Evolutionary conservation across 37 sponge, comb jelly and placozoan genomes (phyloP).

Genomic region (Cliona cf. orientalis): DNA sequence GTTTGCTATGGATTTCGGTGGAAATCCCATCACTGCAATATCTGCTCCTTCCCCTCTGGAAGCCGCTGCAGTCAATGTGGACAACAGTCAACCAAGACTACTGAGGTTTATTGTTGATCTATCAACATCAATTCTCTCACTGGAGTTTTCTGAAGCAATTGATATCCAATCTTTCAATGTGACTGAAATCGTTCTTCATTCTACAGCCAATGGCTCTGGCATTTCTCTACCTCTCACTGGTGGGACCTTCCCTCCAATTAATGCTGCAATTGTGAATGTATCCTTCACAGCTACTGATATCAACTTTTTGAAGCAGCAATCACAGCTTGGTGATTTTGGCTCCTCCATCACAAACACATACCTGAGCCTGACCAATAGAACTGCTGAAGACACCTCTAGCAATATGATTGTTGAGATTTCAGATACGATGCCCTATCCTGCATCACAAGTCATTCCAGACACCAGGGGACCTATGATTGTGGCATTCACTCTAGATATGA

Average conservation of each 20-base stretch:
- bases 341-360: constrained; percentile 60
- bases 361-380: constrained; percentile 57
- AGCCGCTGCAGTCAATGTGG: constrained; percentile 55
- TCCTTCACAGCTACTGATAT: constrained; percentile 61
- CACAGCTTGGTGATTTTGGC: constrained; percentile 63
- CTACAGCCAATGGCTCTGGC: constrained; percentile 42
- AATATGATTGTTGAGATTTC: constrained; percentile 58
- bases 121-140: constrained; percentile 37
- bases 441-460: constrained; percentile 58
- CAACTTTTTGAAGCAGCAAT: constrained; percentile 63
- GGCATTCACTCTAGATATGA: constrained; percentile 84
- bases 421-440: constrained; percentile 48
- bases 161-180: constrained; percentile 60
- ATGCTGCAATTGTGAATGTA: constrained; percentile 68
- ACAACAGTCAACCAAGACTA: constrained; percentile 70
- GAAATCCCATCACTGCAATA: constrained; percentile 56
- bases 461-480: constrained; percentile 77
- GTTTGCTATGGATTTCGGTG: constrained; percentile 70
- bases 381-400: constrained; percentile 64
- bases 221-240: constrained; percentile 51
- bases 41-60: constrained; percentile 31
- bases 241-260: constrained; percentile 55
- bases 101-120: constrained; percentile 70
- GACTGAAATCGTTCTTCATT: constrained; percentile 65
- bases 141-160: constrained; percentile 88